Percentiles rank a stretch among this genome's conserved stretches.
Evolutionary conservation across 2,888 invertebrate species (phyloP).

Genomic region (Parapristionchus giblindavisi): DNA sequence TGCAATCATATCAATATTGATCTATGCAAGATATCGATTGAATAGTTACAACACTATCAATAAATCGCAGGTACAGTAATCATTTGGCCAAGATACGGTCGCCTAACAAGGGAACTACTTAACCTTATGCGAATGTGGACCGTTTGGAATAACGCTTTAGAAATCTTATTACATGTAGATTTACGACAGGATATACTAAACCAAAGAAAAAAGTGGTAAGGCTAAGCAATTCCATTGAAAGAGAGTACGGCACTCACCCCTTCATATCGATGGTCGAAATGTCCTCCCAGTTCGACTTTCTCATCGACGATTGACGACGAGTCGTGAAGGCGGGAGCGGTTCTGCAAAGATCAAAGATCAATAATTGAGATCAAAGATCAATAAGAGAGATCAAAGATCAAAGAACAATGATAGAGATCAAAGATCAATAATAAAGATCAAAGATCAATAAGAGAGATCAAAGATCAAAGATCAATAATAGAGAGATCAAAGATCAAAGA

Average conservation of each 20-base stretch:
- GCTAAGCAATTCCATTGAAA: too few relatives aligned
- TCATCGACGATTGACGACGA: conserved; percentile 66
- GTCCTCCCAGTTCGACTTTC: conserved; percentile 62
- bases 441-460: not conserved
- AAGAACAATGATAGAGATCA: conserved; percentile 7
- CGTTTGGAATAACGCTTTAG: too few relatives aligned
- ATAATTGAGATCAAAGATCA: not conserved
- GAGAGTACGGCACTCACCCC: conserved; percentile 54
- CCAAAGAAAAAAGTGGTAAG: too few relatives aligned
- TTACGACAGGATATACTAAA: too few relatives aligned
- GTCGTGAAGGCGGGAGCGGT: conserved; percentile 95
- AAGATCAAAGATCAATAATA: not conserved
- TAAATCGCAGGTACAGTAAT: too few relatives aligned
- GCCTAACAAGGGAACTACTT: too few relatives aligned
- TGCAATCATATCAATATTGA: too few relatives aligned
- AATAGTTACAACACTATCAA: not conserved
- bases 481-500: not conserved
- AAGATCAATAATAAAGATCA: not conserved
- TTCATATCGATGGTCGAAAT: conserved; percentile 66
- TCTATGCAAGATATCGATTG: not conserved
- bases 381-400: not conserved
- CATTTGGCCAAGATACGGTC: too few relatives aligned
- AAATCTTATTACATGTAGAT: too few relatives aligned
- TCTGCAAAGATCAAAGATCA: conserved; percentile 73
- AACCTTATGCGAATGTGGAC: too few relatives aligned